Evolutionary conservation across 2,797 vertebrate species (phyloP).

Genomic region (Xiphophorus birchmanni): DNA sequence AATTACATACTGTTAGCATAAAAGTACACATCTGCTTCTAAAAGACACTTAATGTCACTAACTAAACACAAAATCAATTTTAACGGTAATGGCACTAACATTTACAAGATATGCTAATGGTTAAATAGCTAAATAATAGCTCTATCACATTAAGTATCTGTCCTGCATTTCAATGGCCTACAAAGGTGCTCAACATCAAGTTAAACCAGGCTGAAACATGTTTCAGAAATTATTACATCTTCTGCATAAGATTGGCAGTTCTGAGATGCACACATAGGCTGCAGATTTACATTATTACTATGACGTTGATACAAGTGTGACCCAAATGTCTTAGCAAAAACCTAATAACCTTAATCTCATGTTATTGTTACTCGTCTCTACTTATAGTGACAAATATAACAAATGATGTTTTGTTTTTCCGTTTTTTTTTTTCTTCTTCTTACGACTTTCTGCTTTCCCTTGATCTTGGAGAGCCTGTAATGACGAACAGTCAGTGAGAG

Average conservation of each 20-base stretch:
- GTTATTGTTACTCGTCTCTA: no score
- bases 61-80: background rate
- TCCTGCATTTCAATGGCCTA: background rate
- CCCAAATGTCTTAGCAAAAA: background rate
- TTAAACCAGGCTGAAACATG: background rate
- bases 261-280: background rate
- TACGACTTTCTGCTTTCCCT: no score
- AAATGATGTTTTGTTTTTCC: no score
- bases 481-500: no score
- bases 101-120: conserved; percentile 1
- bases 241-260: background rate
- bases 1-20: conserved; percentile 8
- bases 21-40: background rate
- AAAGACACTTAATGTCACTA: background rate
- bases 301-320: background rate
- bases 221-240: background rate
- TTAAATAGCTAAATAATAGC: background rate
- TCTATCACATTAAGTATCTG: background rate
- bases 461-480: no score
- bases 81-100: background rate
- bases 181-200: background rate
- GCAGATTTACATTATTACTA: background rate
- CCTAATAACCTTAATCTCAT: background rate
- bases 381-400: no score
- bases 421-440: no score